Evolutionary conservation across 2,113 vertebrate genomes (phyloP).

Genomic region (Nothocercus nigrocapillus): DNA sequence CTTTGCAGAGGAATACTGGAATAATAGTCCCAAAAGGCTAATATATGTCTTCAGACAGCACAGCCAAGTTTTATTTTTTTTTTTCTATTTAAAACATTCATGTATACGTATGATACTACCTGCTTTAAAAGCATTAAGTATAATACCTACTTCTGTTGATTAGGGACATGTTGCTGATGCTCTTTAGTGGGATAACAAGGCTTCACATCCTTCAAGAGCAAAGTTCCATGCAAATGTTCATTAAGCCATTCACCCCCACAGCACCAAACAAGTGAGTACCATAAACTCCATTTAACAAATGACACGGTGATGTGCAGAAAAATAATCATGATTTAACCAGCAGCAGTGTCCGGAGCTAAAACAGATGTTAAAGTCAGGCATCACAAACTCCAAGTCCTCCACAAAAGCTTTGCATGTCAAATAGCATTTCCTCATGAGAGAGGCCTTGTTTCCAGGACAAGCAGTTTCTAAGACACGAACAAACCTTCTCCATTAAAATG

Average conservation of each 20-base stretch:
- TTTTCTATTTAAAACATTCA: slow-evolving; percentile 22
- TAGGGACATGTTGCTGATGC: not conserved
- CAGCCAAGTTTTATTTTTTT: slow-evolving; percentile 10
- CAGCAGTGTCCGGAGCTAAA: not conserved
- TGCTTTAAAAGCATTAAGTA: not conserved
- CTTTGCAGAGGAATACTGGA: not conserved
- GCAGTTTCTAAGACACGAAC: not conserved
- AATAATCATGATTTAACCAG: not conserved
- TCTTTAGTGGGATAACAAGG: not conserved
- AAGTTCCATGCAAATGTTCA: not conserved
- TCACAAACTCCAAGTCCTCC: not conserved
- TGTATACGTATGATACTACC: not conserved
- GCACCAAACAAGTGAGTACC: not conserved
- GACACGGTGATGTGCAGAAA: not conserved
- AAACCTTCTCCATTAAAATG: not conserved
- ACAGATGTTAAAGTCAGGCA: not conserved
- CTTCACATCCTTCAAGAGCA: not conserved
- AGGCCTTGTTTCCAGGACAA: not conserved
- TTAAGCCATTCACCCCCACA: not conserved
- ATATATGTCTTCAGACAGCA: slow-evolving; percentile 26
- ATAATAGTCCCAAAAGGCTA: slow-evolving; percentile 37
- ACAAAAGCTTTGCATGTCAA: not conserved
- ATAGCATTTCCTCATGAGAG: not conserved
- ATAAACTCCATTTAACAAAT: not conserved
- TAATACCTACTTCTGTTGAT: not conserved